These are phyloP conservation scores for Hystrix cristata DNA, from an alignment of 2,113 vertebrate species.

Conservation along the genomic window DNA sequence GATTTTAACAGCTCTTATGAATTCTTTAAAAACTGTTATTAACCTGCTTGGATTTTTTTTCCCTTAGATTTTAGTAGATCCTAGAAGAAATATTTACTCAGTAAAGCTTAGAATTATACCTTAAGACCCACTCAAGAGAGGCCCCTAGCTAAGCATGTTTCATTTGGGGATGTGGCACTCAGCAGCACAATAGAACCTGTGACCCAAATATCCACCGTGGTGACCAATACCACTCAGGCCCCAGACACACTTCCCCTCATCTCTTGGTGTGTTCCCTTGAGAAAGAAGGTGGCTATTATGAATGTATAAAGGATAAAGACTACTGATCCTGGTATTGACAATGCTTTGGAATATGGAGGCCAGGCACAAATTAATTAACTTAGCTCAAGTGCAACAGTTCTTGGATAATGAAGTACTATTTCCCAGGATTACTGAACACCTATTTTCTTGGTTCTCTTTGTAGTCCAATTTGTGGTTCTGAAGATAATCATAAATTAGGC, in stretches of 20 bases:
- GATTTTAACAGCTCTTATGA: not conserved
- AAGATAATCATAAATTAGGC: not conserved
- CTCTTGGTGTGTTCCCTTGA: not conserved
- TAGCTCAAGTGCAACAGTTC: not conserved
- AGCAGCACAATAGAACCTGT: not conserved
- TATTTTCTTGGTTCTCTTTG: conserved; percentile 30
- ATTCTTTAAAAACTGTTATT: conserved; percentile 16
- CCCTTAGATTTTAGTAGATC: conserved; percentile 28
- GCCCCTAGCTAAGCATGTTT: not conserved
- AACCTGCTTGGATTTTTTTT: not conserved
- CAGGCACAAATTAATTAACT: not conserved
- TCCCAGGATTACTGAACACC: not conserved
- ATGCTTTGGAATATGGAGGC: not conserved
- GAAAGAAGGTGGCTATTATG: not conserved
- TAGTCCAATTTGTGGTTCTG: not conserved
- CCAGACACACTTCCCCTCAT: not conserved
- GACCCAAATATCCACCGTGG: not conserved
- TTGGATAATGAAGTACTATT: not conserved
- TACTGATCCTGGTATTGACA: not conserved
- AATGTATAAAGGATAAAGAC: not conserved
- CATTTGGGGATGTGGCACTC: not conserved
- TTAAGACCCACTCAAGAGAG: not conserved
- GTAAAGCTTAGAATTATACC: not conserved
- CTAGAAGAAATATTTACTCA: not conserved
- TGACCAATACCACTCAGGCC: not conserved